phyloP scores from a whole-genome alignment of 2,888 invertebrate genomes.

The Xestia c-nigrum region DNA sequence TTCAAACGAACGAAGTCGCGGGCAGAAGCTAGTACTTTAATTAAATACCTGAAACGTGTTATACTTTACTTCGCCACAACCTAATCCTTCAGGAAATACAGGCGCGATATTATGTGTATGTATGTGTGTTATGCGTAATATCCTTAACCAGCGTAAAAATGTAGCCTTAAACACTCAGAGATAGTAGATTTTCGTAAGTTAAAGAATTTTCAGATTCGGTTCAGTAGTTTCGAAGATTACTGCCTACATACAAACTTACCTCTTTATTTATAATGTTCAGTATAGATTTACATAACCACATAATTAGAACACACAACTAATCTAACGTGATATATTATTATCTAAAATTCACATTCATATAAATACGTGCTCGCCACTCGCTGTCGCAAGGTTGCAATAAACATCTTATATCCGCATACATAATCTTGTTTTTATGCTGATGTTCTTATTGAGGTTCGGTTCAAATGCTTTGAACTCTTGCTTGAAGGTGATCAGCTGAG shows the following conservation, averaged over 20 bases:
- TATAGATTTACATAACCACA: not conserved
- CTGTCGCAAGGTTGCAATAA: conserved; percentile 40
- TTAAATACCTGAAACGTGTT: not conserved
- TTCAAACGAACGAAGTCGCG: too few relatives aligned
- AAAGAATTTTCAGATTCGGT: not conserved
- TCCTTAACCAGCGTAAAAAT: too few relatives aligned
- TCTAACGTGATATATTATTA: conserved; percentile 30
- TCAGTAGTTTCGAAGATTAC: not conserved
- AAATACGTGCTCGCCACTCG: conserved; percentile 32
- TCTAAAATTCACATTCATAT: conserved; percentile 5
- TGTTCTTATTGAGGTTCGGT: conserved; percentile 2
- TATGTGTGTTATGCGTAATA: too few relatives aligned
- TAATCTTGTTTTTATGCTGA: conserved; percentile 32
- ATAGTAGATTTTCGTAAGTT: not conserved
- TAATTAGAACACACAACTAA: not conserved
- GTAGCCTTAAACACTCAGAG: not conserved
- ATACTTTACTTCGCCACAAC: not conserved
- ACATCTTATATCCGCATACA: conserved; percentile 44
- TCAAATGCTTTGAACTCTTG: conserved; percentile 18
- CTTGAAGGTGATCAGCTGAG: conserved; percentile 1
- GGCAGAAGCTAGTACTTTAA: too few relatives aligned
- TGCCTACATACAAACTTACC: not conserved
- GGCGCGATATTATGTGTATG: not conserved
- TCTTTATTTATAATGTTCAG: not conserved
- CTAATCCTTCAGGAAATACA: not conserved